Percentiles rank a stretch among this genome's conserved stretches.
Conservation (phyloP, 2,888 invertebrate species). For the Sympetrum striolatum region DNA sequence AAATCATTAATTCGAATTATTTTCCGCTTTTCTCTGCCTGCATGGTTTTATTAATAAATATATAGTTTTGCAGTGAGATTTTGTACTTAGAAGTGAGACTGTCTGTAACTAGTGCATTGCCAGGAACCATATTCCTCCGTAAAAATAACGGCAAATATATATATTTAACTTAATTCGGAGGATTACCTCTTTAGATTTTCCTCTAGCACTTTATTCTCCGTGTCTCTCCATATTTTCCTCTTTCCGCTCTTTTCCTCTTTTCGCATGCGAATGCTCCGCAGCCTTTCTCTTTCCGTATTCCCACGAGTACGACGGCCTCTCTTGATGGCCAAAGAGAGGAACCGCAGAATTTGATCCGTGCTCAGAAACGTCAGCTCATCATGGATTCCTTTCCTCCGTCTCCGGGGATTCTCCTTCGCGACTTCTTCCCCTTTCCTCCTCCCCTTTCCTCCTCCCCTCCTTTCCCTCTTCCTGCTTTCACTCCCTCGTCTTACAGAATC, state of each 20-base stretch:
- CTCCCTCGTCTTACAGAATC: background rate
- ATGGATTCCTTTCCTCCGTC: conserved; percentile 27
- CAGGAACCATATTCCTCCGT: no score
- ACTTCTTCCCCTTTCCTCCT: background rate
- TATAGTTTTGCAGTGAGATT: no score
- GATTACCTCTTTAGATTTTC: no score
- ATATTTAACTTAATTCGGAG: no score
- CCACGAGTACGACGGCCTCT: background rate
- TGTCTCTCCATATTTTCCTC: background rate
- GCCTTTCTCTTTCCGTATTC: background rate
- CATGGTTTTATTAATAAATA: no score
- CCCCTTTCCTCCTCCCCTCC: background rate
- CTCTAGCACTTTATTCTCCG: no score
- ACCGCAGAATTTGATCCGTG: conserved; percentile 35
- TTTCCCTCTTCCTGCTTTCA: background rate
- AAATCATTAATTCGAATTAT: no score
- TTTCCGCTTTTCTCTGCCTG: no score
- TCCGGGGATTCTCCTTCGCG: background rate
- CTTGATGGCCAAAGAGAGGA: background rate
- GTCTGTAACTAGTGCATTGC: no score
- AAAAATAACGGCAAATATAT: no score
- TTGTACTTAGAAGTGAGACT: no score
- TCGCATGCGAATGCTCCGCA: background rate
- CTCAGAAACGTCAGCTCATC: conserved; percentile 27
- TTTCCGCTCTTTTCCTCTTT: background rate